phyloP scores from a whole-genome alignment of 2,888 invertebrate genomes.

The Zaprionus bogoriensis region DNA sequence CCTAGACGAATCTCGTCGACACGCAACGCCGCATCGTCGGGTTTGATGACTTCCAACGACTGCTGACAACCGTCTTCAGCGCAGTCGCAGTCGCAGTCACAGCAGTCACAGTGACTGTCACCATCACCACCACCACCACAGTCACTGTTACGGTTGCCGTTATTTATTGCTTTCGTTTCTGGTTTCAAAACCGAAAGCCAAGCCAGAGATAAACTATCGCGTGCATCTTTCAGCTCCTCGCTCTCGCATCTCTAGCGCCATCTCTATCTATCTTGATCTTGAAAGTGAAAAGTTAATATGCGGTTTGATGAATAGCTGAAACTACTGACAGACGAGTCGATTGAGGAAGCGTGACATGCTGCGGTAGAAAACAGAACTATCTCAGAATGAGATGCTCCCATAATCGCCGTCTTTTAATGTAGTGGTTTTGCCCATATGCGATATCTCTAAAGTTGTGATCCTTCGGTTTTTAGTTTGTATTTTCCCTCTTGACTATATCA shows the following conservation, averaged over 20 bases:
- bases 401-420: not conserved
- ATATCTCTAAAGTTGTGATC: too few species aligned
- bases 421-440: too few species aligned
- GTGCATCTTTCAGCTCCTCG: conserved; percentile 3
- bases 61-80: conserved; percentile 20
- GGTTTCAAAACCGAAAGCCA: conserved; percentile 60
- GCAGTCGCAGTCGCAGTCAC: conserved; percentile 1
- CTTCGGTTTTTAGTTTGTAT: too few species aligned
- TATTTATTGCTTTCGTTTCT: conserved; percentile 58
- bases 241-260: not conserved
- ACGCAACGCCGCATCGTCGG: conserved; percentile 69
- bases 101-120: conserved; percentile 9
- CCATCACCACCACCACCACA: conserved; percentile 3
- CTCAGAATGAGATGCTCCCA: not conserved
- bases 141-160: conserved; percentile 5
- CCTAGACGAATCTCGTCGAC: conserved; percentile 35
- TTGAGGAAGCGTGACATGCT: conserved; percentile 16
- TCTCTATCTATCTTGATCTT: conserved; percentile 30
- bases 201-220: conserved; percentile 16
- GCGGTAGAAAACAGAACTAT: conserved; percentile 1
- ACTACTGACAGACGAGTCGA: conserved; percentile 1
- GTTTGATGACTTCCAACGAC: conserved; percentile 26
- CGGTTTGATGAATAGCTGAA: conserved; percentile 23
- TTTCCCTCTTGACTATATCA: too few species aligned
- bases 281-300: conserved; percentile 58